Evolutionary conservation across 2,113 vertebrate species (phyloP), one percentile per base, ranked within the genome.

Genomic region (Corvus hawaiiensis): DNA sequence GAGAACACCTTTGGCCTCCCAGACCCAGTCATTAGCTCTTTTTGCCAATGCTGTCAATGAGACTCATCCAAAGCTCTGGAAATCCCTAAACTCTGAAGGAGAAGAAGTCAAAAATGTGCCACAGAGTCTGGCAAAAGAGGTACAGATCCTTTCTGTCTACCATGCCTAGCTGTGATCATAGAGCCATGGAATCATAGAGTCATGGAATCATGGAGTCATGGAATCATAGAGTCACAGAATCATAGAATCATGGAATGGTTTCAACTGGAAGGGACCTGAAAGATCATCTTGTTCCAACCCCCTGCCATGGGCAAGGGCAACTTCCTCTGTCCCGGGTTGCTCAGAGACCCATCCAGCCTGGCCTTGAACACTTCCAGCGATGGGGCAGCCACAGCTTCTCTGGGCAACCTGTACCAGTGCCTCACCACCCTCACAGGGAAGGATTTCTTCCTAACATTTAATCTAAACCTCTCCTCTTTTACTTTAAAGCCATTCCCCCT

Each of bases 331-430:
- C 4, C n/a, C 87, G 48, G 46, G 10, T 3, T 69, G 8, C 48
- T 69, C 12, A 3, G 6, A 62, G 15, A 0, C 23, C 28, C 0
- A 0, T 55, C 71, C 30, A 41, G 2, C 11, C 55, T 49, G n/a
- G 9, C 30, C 14, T 32, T 62, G 39, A 1, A 16, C 41, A 35
- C 21, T 43, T 13, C 32, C 79, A 69, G 26, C 18, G 3, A 16
- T 21, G 23, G 13, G 12, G 6, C 35, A 62, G 11, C 41, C 48
- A 43, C 41, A 62, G 27, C 21, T 62, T 49, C 48, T 63, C 17
- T 68, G 69, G 9, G 7, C 4, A 62, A 0, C 21, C 21, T 55
- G 7, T 49, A 10, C 14, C 63, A 43, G 35, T 7, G 13, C 30
- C 49, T 62, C 3, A 1, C 12, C 8, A 63, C 4, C 10, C 41